Evolutionary conservation across 2,888 invertebrate species (phyloP).

Genomic region (Nomada lathburiana): DNA sequence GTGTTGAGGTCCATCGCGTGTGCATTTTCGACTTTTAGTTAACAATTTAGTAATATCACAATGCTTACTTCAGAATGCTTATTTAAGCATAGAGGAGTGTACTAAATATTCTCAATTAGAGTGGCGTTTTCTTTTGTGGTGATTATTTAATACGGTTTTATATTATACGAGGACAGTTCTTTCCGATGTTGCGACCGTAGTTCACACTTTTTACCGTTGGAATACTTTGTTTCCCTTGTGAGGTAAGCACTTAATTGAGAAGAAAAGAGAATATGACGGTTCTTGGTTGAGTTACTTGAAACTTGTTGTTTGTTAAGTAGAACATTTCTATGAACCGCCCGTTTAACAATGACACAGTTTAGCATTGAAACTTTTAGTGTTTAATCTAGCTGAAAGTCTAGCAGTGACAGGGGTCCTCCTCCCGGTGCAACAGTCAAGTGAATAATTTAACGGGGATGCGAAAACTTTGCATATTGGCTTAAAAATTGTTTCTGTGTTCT

Average conservation of each 20-base stretch:
- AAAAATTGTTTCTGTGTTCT: neutral
- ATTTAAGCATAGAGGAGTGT: too few species aligned
- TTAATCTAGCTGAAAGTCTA: conserved; percentile 59
- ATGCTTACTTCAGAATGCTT: too few species aligned
- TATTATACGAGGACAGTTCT: neutral
- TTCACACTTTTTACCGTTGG: neutral
- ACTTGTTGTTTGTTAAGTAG: conserved; percentile 25
- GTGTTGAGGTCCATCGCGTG: too few species aligned
- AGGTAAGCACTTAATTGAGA: conserved; percentile 3
- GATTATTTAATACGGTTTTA: neutral
- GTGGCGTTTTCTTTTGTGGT: too few species aligned
- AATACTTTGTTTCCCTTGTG: neutral
- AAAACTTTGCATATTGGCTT: neutral
- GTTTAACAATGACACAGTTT: conserved; percentile 52
- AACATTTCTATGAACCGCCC: conserved; percentile 47
- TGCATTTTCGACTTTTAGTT: too few species aligned
- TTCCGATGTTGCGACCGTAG: neutral
- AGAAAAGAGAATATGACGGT: neutral
- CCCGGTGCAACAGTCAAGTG: conserved; percentile 12
- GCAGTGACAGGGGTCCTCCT: conserved; percentile 5
- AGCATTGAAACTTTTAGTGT: conserved; percentile 50
- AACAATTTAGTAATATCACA: too few species aligned
- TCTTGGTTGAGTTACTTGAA: neutral
- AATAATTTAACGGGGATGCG: conserved; percentile 23
- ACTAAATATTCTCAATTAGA: too few species aligned